Evolutionary conservation across 2,113 vertebrate species (phyloP).

Genomic region (Burhinus bistriatus): DNA sequence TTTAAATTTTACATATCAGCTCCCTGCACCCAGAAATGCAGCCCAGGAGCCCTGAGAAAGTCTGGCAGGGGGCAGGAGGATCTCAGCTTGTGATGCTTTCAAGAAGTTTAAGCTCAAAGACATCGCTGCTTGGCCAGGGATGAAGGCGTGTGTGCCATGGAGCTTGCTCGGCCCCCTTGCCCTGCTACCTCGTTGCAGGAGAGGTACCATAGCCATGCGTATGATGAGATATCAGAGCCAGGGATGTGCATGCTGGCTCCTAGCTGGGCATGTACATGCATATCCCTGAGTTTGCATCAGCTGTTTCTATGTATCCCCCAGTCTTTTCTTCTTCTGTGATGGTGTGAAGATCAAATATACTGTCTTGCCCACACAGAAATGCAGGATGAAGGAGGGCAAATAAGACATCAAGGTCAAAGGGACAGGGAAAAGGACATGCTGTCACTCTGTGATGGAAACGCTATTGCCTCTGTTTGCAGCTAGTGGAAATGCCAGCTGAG

Average conservation of each 20-base stretch:
- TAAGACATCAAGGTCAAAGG: neutral
- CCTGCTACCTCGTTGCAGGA: neutral
- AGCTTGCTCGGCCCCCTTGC: neutral
- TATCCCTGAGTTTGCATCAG: neutral
- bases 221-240: neutral
- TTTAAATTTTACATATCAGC: neutral
- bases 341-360: neutral
- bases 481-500: neutral
- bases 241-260: neutral
- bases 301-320: neutral
- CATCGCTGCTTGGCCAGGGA: neutral
- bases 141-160: rapidly evolving
- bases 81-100: neutral
- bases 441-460: neutral
- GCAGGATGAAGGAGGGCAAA: neutral
- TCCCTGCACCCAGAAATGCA: neutral
- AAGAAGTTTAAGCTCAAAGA: neutral
- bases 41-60: neutral
- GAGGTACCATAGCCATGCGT: neutral
- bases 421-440: neutral
- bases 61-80: neutral
- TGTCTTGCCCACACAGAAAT: neutral
- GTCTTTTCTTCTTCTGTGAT: neutral
- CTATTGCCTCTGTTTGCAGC: neutral
- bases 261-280: neutral